Evolutionary conservation across 1,140 invertebrate genomes (phyloP).

Genomic region (Leptinotarsa undecemlineata): DNA sequence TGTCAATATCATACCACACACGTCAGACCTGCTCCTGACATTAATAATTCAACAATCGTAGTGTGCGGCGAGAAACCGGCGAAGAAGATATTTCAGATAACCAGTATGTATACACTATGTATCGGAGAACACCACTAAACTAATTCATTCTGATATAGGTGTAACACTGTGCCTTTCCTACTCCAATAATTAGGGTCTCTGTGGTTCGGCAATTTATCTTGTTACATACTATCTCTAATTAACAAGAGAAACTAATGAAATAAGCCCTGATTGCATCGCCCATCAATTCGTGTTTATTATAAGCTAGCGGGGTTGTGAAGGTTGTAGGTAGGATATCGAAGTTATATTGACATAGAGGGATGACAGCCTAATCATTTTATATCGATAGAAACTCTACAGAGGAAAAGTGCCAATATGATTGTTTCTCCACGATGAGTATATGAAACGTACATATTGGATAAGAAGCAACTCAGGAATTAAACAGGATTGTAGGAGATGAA

Average conservation of each 20-base stretch:
- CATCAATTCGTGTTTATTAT: slow-evolving; percentile 28
- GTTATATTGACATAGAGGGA: too few relatives aligned
- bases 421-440: too few relatives aligned
- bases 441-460: too few relatives aligned
- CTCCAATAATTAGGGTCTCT: slow-evolving; percentile 43
- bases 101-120: slow-evolving; percentile 1
- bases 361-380: too few relatives aligned
- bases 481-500: too few relatives aligned
- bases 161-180: slow-evolving; percentile 41
- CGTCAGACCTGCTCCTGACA: background rate
- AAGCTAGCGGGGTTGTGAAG: background rate
- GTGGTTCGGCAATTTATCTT: slow-evolving; percentile 42
- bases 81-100: slow-evolving; percentile 1
- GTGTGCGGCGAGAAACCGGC: background rate
- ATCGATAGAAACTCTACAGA: too few relatives aligned
- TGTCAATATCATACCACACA: background rate
- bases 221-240: slow-evolving; percentile 44
- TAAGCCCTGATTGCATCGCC: slow-evolving; percentile 47
- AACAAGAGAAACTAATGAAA: slow-evolving; percentile 48
- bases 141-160: slow-evolving; percentile 42
- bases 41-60: slow-evolving; percentile 15
- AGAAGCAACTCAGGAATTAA: too few relatives aligned
- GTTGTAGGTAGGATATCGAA: background rate
- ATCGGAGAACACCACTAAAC: slow-evolving; percentile 38
- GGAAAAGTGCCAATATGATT: too few relatives aligned